Base-by-base conservation (phyloP, 2,888 invertebrate species). In the Polyommatus iphigenia region DNA sequence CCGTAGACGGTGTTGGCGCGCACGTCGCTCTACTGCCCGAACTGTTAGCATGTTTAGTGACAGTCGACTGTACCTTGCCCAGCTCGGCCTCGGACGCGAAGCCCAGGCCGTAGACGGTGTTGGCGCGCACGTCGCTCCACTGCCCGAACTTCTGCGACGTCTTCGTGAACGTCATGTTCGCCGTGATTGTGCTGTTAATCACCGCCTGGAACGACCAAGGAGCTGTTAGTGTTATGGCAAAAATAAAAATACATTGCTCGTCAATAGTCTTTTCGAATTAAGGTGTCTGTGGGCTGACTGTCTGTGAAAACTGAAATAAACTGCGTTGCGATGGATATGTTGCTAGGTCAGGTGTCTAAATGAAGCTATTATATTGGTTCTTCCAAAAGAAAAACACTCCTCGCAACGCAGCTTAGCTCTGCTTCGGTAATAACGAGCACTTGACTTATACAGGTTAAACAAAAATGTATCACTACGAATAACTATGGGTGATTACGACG, bases 71-170 rank as follows among this genome's bases (percentile, higher is more conserved):
- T 87, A 97, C 97, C 96, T 99, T 99, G 85, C 98, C 98, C 80
- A 99, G 94, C 90, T 99, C 99, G 24, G 96, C 96, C 90, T 99
- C 99, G 0, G 98, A 98, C 71, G 98, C 97, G 93, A 99, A 99
- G 8, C 99, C 99, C 78, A 99, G 95, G 0, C 99, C 99, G 90
- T 99, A 99, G 13, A 99, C 99, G 0, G 99, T 99, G 91, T 99
- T 99, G 72, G 99, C 99, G 81, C 99, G 95, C 71, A 98, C 97
- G 93, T 99, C 99, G 82, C 99, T 98, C 99, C 99, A 99, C 91
- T 99, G 99, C 1, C 99, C 99, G 94, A 99, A 99, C 94, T 99
- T 99, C 92, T 99, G 99, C 10, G 99, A 99, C 4, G 99, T 99
- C 92, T 99, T 99, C 76, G 99, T 99, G 90, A 99, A 99, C 71